A percentile compares a stretch with the other conserved stretches of the same genome.
phyloP scores from a whole-genome alignment of 2,113 vertebrate genomes.

The Lepidothrix coronata region DNA sequence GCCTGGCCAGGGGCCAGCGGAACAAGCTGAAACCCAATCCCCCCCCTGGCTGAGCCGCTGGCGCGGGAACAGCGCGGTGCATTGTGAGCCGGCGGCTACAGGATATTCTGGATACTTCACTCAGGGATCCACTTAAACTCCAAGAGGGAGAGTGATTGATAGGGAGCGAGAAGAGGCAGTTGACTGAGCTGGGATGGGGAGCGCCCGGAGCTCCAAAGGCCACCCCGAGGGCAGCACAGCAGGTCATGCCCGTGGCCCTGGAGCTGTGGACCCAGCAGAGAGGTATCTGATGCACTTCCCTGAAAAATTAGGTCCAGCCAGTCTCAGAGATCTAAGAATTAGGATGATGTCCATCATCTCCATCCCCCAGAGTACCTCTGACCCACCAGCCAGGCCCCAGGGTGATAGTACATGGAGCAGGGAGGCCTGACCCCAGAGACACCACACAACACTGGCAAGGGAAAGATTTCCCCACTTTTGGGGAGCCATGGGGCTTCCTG shows the following conservation, averaged over 20 bases:
- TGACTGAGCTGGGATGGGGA: slow-evolving; percentile 24
- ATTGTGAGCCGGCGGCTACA: slow-evolving; percentile 42
- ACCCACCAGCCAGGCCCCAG: neutral
- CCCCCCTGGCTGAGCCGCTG: slow-evolving; percentile 31
- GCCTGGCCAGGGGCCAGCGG: slow-evolving; percentile 65
- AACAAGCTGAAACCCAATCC: slow-evolving; percentile 72
- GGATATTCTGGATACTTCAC: slow-evolving; percentile 60
- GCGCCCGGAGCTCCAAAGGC: neutral
- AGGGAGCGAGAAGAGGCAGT: neutral
- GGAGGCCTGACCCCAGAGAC: neutral
- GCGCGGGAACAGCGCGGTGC: slow-evolving; percentile 65
- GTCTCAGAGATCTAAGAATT: neutral
- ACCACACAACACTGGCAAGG: neutral
- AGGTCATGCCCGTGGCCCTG: accelerated
- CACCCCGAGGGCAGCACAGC: neutral
- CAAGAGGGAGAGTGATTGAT: slow-evolving; percentile 68
- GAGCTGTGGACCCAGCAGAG: neutral
- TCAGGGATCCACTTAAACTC: slow-evolving; percentile 73
- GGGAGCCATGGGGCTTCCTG: neutral
- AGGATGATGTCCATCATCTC: neutral
- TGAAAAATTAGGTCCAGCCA: neutral
- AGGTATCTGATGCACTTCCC: neutral
- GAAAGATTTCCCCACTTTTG: neutral
- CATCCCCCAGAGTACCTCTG: neutral
- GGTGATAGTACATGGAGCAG: accelerated